These are phyloP conservation scores for Yponomeuta malinellus DNA, from an alignment of 2,888 invertebrate genomes.

Conservation along the genomic window DNA sequence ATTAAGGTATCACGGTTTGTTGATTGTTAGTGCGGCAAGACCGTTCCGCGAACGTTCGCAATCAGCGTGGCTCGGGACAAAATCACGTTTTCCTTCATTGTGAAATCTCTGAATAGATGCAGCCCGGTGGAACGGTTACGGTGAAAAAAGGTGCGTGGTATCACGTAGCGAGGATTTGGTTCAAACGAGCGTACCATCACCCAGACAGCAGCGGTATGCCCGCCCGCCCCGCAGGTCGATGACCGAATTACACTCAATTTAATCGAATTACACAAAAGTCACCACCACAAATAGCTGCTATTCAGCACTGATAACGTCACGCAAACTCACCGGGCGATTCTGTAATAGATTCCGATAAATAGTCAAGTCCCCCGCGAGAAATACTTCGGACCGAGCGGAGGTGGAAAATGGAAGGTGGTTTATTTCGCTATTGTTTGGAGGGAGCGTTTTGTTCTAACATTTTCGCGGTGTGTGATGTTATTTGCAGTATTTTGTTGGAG, in stretches of 20 bases:
- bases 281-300: conserved; percentile 38
- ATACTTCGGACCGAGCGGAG: conserved; percentile 39
- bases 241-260: conserved; percentile 49
- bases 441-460: conserved; percentile 42
- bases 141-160: conserved; percentile 50
- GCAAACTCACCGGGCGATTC: conserved; percentile 18
- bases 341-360: conserved; percentile 31
- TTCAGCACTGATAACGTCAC: conserved; percentile 14
- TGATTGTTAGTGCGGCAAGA: conserved; percentile 31
- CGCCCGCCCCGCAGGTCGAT: conserved; percentile 39
- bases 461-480: conserved; percentile 27
- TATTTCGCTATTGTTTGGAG: conserved; percentile 63
- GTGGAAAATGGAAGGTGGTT: conserved; percentile 53
- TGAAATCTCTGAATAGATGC: conserved; percentile 55
- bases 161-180: conserved; percentile 54
- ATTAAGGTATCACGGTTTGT: conserved; percentile 16
- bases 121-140: conserved; percentile 53
- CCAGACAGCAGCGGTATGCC: conserved; percentile 9
- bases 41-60: conserved; percentile 44
- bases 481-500: conserved; percentile 26
- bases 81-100: conserved; percentile 62
- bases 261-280: conserved; percentile 54
- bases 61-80: conserved; percentile 49
- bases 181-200: conserved; percentile 43
- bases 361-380: conserved; percentile 29